A percentile compares a stretch with the other conserved stretches of the same genome.
Evolutionary conservation across 2,888 invertebrate species (phyloP).

Genomic region (Cephus sareptanus): DNA sequence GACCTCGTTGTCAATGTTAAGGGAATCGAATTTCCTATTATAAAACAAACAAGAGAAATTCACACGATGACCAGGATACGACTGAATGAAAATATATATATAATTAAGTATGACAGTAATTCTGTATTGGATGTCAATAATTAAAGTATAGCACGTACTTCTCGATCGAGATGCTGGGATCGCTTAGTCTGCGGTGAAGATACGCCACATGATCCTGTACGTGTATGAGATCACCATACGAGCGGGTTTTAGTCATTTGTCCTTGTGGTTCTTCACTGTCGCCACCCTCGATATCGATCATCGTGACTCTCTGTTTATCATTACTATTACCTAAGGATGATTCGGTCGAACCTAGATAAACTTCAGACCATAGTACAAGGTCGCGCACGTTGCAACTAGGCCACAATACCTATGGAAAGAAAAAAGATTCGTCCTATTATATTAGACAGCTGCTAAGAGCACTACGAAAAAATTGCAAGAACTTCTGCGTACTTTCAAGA

Average conservation of each 20-base stretch:
- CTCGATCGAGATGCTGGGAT: conserved; percentile 84
- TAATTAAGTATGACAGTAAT: not conserved
- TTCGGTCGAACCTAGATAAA: conserved; percentile 77
- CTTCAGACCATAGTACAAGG: conserved; percentile 85
- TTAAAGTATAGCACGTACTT: conserved; percentile 68
- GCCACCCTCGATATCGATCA: conserved; percentile 58
- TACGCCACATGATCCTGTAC: conserved; percentile 72
- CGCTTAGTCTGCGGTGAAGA: conserved; percentile 81
- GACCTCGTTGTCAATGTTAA: conserved; percentile 54
- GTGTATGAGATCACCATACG: conserved; percentile 84
- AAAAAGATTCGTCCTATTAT: not conserved
- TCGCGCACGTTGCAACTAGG: conserved; percentile 87
- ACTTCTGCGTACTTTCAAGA: not conserved
- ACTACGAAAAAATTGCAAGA: not conserved
- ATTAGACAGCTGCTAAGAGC: not conserved
- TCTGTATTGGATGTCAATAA: not conserved
- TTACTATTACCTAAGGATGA: conserved; percentile 61
- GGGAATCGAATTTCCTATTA: conserved; percentile 59
- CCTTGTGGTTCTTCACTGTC: conserved; percentile 64
- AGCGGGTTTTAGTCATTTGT: conserved; percentile 84
- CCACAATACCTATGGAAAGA: conserved; percentile 78
- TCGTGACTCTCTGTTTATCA: conserved; percentile 58
- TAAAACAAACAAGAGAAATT: not conserved
- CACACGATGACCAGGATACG: not conserved
- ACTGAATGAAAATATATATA: not conserved